Evolutionary conservation across 2,113 vertebrate genomes (phyloP), one percentile per base, ranked within the genome.

Genomic region (Semnornis frantzii): DNA sequence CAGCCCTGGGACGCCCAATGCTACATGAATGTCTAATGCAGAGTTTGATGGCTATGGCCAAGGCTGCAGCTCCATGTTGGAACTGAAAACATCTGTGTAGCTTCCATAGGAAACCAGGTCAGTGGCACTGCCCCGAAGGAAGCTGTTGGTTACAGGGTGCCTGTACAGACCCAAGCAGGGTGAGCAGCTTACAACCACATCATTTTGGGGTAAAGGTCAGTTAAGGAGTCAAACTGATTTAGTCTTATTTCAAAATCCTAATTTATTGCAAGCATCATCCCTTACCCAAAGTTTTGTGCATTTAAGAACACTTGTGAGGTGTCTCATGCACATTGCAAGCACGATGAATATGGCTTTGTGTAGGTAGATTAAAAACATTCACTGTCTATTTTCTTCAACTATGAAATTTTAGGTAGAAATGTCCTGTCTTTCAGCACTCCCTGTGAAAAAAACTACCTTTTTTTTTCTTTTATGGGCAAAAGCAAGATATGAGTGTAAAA

Each of bases 31-130:
- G 87, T 97, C 93, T 94, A 93, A 97, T 90, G 95, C 4, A 34
- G 90, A 90, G 90, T 91, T 95, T 90, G 95, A 93, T 76, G 92
- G 85, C 95, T 79, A 30, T 69, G 85, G 88, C 59, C 1, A 15
- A 82, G 58, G 73, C 87, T 86, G 77, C 85, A 52, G 76, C 5
- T 93, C 87, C 80, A 66, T 16, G 0, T 77, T 93, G 90, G 85
- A 94, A 95, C 84, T 92, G 94, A 90, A 96, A 96, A 92, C 80
- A 95, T 95, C 94, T 88, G 3, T 89, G 90, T 83, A 93, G 93
- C 87, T 94, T 94, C 91, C 87, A 89, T 92, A 92, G 90, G 86
- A 96, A 94, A 95, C 65, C 92, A 93, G 93, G 96, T 93, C 96
- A 96, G 17, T 93, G 93, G 84, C 88, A 34, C 73, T 90, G 80